Evolutionary conservation across 2,888 invertebrate genomes (phyloP), one percentile per base, ranked within the genome.

Genomic region (Quadroppia sp.): DNA sequence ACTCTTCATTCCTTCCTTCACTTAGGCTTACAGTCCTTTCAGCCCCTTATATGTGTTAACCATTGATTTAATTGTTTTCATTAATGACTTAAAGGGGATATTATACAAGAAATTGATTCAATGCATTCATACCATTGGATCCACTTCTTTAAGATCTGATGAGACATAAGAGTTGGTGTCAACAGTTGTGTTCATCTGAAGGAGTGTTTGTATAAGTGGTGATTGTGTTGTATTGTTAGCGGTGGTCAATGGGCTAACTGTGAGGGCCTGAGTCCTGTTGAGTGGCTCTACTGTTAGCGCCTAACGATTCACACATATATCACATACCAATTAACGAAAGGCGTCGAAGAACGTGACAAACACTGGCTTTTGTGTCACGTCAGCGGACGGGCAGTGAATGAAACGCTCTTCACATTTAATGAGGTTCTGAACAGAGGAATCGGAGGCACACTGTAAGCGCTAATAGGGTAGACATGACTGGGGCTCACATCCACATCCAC

Each of bases 321-420:
- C 69, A 69, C 69, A 69, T 69, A 69, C 69, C 69, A 69, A 69
- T 69, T 69, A 69, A 23, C 17, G 28, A 42, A 69, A 69, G 69
- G 69, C 69, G 69, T 69, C 48, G 71, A 53, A 50, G 71, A 40
- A 71, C 71, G 71, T 71, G 71, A 71, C 71, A 53, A 71, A 56
- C 56, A 48, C 45, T 50, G 28, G 28, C 28, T 23, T 56, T 71
- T 71, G 23, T 56, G 71, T 71, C 71, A 71, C 71, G 71, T 71
- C 71, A 45, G 69, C 25, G 23, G 20, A 42, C 40, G 69, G 69
- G 40, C 69, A 69, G 20, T 45, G 69, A 69, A 69, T 69, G 23
- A 42, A 17, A 45, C 11, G 23, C 15, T 36, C n/a, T 40, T 20
- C 42, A 36, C 25, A 42, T 20, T 42, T 69, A 69, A 69, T 69